A percentile compares a stretch with the other conserved stretches of the same genome.
These are phyloP conservation scores for Candoia aspera DNA, from an alignment of 2,113 vertebrate species.

Conservation along the genomic window DNA sequence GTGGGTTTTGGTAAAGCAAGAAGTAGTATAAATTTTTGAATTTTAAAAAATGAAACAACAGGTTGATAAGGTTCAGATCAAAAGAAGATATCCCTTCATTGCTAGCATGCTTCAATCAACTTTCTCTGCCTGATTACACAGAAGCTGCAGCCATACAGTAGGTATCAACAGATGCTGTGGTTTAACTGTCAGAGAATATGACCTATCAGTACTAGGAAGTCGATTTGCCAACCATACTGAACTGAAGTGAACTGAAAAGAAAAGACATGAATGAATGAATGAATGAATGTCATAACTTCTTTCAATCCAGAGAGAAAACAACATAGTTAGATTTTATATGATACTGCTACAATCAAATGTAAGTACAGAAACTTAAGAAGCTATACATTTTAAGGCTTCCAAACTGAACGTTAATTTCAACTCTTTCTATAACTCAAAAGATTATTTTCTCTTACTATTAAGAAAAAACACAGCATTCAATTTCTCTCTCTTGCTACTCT, in stretches of 20 bases:
- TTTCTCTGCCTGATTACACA: neutral
- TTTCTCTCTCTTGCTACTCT: neutral
- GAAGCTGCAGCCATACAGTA: neutral
- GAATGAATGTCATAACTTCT: neutral
- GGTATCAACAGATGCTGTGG: neutral
- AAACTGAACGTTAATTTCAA: neutral
- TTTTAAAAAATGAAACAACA: neutral
- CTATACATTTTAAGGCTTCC: neutral
- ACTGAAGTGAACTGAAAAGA: neutral
- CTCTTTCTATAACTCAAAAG: conserved; percentile 11
- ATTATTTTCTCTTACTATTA: conserved; percentile 39
- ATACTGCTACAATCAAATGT: neutral
- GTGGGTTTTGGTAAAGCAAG: neutral
- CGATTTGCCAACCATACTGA: neutral
- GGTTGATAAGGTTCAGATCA: neutral
- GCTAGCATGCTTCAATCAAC: neutral
- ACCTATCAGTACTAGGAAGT: neutral
- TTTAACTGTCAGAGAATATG: neutral
- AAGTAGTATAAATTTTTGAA: neutral
- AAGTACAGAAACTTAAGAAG: neutral
- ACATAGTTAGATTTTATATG: neutral
- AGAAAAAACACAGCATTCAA: conserved; percentile 31
- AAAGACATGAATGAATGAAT: neutral
- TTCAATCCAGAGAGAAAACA: neutral
- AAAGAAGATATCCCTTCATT: neutral